Conservation (phyloP, 2,113 vertebrate genomes). For the Bostrychus sinensis region DNA sequence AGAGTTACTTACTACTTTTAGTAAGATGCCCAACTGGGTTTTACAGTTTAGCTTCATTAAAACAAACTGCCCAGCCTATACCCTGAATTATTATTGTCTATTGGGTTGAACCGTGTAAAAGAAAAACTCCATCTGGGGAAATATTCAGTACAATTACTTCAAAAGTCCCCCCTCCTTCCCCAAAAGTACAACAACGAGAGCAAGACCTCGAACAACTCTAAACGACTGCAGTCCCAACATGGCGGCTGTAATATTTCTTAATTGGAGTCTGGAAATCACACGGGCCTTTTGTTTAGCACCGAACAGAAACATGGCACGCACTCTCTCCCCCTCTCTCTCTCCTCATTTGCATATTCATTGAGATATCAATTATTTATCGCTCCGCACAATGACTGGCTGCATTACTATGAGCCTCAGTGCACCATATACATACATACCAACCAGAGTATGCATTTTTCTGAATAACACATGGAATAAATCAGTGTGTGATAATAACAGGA, state of each 20-base stretch:
- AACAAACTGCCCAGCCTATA: conserved; percentile 48
- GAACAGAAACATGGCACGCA: conserved; percentile 24
- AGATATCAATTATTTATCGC: conserved; percentile 85
- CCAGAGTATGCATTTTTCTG: conserved; percentile 43
- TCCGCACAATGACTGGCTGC: conserved; percentile 69
- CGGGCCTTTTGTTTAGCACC: conserved; percentile 69
- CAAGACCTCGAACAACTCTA: conserved; percentile 66
- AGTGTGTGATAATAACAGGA: conserved; percentile 44
- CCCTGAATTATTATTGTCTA: conserved; percentile 57
- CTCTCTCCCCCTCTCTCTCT: conserved; percentile 40
- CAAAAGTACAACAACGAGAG: conserved; percentile 59
- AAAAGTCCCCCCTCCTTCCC: conserved; percentile 67
- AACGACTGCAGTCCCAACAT: conserved; percentile 66
- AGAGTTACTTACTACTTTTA: background rate
- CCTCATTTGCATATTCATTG: conserved; percentile 84
- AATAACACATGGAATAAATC: conserved; percentile 72
- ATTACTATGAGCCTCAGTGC: conserved; percentile 65
- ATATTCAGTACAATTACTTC: conserved; percentile 71
- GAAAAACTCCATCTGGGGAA: conserved; percentile 70
- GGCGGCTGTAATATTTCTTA: conserved; percentile 72
- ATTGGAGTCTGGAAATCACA: conserved; percentile 75
- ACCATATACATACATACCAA: conserved; percentile 47
- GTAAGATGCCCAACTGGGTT: background rate
- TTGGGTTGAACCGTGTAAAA: conserved; percentile 63
- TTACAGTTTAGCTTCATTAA: conserved; percentile 50